Percentiles rank a stretch among this genome's conserved stretches.
Conservation (phyloP, 2,113 vertebrate species). For the Pyrgilauda ruficollis region DNA sequence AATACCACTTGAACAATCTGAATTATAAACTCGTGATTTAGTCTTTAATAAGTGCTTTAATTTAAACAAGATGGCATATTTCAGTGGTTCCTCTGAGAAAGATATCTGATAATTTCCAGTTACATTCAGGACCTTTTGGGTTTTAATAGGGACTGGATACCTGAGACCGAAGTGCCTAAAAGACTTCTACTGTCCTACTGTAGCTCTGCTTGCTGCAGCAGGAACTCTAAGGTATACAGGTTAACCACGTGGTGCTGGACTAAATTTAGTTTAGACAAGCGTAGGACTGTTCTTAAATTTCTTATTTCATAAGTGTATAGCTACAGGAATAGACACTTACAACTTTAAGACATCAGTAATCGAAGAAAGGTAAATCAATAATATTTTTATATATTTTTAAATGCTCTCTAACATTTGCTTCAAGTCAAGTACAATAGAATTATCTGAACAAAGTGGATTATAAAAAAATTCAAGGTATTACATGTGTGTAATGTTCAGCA, state of each 20-base stretch:
- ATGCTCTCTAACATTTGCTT: not conserved
- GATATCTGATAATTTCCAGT: not conserved
- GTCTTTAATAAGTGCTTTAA: not conserved
- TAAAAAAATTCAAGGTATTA: not conserved
- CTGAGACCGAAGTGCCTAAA: not conserved
- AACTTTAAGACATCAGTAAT: not conserved
- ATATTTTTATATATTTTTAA: not conserved
- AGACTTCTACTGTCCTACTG: not conserved
- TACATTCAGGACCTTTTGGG: not conserved
- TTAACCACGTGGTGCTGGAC: not conserved
- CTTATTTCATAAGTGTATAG: not conserved
- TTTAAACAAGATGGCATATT: not conserved
- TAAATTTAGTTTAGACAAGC: not conserved
- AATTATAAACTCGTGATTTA: not conserved
- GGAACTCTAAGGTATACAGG: not conserved
- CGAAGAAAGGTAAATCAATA: not conserved
- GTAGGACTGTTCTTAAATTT: not conserved
- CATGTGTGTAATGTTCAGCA: not conserved
- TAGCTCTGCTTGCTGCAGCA: not conserved
- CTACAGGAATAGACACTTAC: not conserved
- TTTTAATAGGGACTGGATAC: not conserved
- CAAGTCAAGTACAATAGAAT: not conserved
- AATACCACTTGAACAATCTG: not conserved
- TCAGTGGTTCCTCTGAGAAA: not conserved
- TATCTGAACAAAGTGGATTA: not conserved